Base-by-base conservation (phyloP, 1,140 invertebrate species). In the Lucilia sericata region DNA sequence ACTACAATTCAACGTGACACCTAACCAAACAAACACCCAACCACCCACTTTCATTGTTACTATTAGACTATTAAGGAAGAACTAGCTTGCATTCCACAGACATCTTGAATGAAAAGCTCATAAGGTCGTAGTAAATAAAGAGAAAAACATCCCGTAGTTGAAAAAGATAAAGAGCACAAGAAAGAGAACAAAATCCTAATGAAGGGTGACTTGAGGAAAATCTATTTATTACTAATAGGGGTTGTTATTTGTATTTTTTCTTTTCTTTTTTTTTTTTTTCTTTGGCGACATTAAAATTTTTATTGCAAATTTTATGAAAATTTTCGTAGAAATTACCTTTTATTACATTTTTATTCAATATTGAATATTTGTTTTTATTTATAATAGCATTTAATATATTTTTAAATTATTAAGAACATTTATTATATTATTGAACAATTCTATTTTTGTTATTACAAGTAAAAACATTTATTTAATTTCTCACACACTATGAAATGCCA, bases 51-150 rank as follows among this genome's bases (percentile, higher is more conserved):
- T 42, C 42, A 42, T 8, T 42, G 7, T 8, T 10, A 42, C 42
- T 42, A 42, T 42, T 42, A 42, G 25, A 42, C 42, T 42, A 42
- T 7, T 42, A 42, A 42, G 42, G 5, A 8, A 42, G 10, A 42
- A 10, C 42, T 7, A 8, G 13, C 51, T 55, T 55, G 34, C n/a
- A 80, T 13, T 21, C 76, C n/a, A 80, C 47, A 80, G 49, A 80
- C 47, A 49, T 80, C 19, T 49, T 80, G 76, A 80, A 80, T 80
- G 76, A 80, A 80, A 80, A 80, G 76, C 76, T 80, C 42, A 2
- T 30, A 25, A 9, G 9, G 19, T 10, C 65, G n/a, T 21, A 70
- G 19, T 25, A 70, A 70, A 70, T 21, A 21, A 70, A 25, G n/a
- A 70, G 65, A 70, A 70, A 70, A 70, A 70, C 19, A 21, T 70